Percentiles rank a stretch among this genome's conserved stretches.
Conservation (phyloP, 2,113 vertebrate species). For the Halcyon malimbica region DNA sequence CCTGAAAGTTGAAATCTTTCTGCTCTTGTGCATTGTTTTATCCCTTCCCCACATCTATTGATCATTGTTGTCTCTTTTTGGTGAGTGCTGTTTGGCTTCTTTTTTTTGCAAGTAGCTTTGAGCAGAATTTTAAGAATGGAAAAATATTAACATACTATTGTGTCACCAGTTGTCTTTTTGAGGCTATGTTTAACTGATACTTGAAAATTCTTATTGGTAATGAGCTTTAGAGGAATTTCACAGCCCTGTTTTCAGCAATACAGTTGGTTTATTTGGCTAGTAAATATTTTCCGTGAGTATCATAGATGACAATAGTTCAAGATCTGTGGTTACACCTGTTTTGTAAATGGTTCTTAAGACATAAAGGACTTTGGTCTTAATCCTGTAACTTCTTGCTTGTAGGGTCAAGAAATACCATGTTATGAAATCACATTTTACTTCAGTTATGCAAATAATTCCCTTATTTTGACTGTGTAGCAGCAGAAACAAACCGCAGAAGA, state of each 20-base stretch:
- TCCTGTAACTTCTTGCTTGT: neutral
- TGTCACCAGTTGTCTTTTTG: neutral
- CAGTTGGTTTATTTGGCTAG: neutral
- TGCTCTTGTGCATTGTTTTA: neutral
- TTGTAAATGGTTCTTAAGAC: neutral
- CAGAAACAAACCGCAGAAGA: neutral
- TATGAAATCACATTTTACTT: neutral
- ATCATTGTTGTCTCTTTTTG: neutral
- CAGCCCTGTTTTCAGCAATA: neutral
- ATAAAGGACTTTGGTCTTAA: neutral
- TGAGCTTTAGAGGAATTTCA: neutral
- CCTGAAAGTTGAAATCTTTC: neutral
- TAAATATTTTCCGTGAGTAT: neutral
- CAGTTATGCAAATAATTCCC: neutral
- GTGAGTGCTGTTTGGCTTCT: neutral
- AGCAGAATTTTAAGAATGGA: neutral
- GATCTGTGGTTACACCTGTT: neutral
- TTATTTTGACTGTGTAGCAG: neutral
- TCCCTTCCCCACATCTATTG: neutral
- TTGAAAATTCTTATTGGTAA: neutral
- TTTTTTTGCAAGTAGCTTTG: neutral
- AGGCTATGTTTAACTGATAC: neutral
- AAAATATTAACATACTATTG: neutral
- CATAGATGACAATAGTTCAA: neutral
- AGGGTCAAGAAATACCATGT: neutral